Evolutionary conservation across 2,113 vertebrate genomes (phyloP), one percentile per base, ranked within the genome.

Genomic region (Pituophis catenifer): DNA sequence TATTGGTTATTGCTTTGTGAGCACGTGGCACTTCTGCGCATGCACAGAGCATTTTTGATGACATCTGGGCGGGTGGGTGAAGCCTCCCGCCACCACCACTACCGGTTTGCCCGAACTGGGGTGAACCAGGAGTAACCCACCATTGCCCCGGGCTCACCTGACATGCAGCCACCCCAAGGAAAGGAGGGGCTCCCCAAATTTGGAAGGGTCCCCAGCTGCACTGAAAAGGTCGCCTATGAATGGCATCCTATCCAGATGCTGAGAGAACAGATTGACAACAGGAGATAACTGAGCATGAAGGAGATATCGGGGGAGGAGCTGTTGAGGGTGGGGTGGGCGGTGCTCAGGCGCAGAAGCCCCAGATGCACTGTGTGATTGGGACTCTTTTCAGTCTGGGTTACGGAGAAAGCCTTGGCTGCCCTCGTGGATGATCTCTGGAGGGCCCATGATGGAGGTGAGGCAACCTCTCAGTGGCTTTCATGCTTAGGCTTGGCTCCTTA

Each of bases 311-410:
- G 44, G 44, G 44, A 48, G 44, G 44, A 48, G 44, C 44, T 48
- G 44, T 48, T 48, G 24, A 24, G 23, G 59, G 59, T 1, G 0
- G 10, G 59, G 10, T 11, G 10, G 10, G 9, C 0, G 9, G 26
- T 65, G 59, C 26, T 65, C 62, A 65, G 12, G 29, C 29, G 4
- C 26, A n/a, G 29, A 70, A n/a, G 62, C 12, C 12, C 4, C 29
- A 1, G 29, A 65, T 65, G 62, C 3, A 65, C 10, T 1, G 24
- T 3, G 10, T 62, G 10, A 29, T 29, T 5, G 10, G 26, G 62
- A 1, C 1, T 1, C 4, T 65, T 65, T 65, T 65, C 0, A 23
- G 21, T 24, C 8, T 0, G 10, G 26, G 62, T 65, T 65, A 12
- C 12, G 4, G 62, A 65, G 62, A 12, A 12, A 65, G 26, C 26